These are phyloP conservation scores for Ptychochromis oligacanthus DNA, from an alignment of 2,113 vertebrate species.

Conservation along the genomic window DNA sequence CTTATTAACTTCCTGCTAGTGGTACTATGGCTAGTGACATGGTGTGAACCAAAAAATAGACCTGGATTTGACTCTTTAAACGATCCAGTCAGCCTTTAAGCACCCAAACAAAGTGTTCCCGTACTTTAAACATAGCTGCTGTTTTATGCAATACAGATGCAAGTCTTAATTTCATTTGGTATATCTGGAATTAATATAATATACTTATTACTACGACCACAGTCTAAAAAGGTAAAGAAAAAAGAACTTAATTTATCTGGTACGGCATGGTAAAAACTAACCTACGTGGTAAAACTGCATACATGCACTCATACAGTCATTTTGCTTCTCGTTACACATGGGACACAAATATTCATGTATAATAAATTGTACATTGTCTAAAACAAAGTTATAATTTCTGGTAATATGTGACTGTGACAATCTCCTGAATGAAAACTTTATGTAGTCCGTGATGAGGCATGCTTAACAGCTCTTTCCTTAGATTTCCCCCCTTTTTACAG, in stretches of 20 bases:
- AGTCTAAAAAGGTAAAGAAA: no score
- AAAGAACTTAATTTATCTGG: not conserved
- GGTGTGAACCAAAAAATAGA: not conserved
- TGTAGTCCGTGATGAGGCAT: not conserved
- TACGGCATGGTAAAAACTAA: not conserved
- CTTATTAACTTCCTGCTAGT: slow-evolving; percentile 49
- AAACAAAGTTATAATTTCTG: not conserved
- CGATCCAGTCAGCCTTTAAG: not conserved
- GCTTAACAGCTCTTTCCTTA: not conserved
- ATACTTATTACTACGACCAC: not conserved
- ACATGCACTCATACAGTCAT: not conserved
- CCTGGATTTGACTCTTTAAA: not conserved
- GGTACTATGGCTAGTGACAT: not conserved
- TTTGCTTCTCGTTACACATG: not conserved
- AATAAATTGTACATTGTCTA: not conserved
- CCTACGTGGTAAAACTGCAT: no score
- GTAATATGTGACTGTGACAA: not conserved
- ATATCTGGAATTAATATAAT: not conserved
- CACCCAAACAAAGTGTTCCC: not conserved
- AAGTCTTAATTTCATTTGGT: not conserved
- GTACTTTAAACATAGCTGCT: not conserved
- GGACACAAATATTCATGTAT: not conserved
- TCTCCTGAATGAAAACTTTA: not conserved
- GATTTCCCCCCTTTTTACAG: not conserved
- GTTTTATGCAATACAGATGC: not conserved